Base-by-base conservation (phyloP, 2,113 vertebrate genomes). In the Ictalurus furcatus region DNA sequence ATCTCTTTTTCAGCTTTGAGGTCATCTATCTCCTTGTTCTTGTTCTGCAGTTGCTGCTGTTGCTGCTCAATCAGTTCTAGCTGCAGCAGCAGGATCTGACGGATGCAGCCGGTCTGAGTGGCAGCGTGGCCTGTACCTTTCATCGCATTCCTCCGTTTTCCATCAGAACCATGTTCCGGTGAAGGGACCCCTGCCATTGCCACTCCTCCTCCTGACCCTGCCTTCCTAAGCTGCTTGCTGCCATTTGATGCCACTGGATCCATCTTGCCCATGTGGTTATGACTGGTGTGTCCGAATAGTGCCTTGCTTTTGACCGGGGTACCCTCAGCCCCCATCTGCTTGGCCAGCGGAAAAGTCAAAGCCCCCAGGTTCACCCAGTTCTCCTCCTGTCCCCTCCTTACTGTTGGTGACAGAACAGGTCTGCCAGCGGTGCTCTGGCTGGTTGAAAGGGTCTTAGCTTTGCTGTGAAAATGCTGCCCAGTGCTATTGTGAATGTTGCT, bases 11-110 rank as follows among this genome's bases (percentile, higher is more conserved):
- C 96, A 34, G 95, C 93, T 91, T 96, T 96, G 76, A 97, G 96
- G 88, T 96, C 96, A 92, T 96, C 96, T 90, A 97, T 97, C 92
- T 97, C 96, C 92, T 96, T 95, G 90, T 96, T 96, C 93, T 97
- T 96, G 94, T 94, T 95, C 94, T 97, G 96, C 91, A 97, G 92
- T 90, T 96, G 96, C 90, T 97, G 96, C 91, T 97, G 96, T 91
- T 97, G 96, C 93, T 97, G 96, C 80, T 97, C 96, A 87, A 97
- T 97, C 89, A 97, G 95, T 93, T 97, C 96, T 92, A 97, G 94
- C 90, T 97, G 96, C 90, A 97, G 94, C 88, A 97, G 94, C 56
- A 97, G 94, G 90, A 97, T 96, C 95, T 97, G 96, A 84, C 96
- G 96, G 92, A 97, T 96, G 89, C 96, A 97, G 91, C 94, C 95